Conservation (phyloP, 2,888 invertebrate species). For the Drosophila trichaetosa region DNA sequence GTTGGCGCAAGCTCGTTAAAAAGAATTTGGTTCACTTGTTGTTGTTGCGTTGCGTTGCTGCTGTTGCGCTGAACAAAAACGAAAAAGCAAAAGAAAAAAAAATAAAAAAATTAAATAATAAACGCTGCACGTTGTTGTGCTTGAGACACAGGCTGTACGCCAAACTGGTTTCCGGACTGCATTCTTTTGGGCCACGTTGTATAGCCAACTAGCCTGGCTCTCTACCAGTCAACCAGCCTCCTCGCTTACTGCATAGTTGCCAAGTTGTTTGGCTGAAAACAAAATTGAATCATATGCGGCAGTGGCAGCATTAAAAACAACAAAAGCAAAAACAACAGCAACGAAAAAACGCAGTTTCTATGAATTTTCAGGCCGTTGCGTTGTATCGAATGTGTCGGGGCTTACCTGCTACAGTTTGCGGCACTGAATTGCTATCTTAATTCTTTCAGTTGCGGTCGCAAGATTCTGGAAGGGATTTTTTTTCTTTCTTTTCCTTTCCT, state of each 20-base stretch:
- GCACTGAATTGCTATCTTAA: conserved; percentile 33
- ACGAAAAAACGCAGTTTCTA: conserved; percentile 35
- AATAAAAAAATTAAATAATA: conserved; percentile 12
- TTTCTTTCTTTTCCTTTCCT: conserved; percentile 2
- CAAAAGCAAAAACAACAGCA: neutral
- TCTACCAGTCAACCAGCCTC: conserved; percentile 34
- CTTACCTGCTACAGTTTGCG: conserved; percentile 52
- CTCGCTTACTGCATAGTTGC: conserved; percentile 41
- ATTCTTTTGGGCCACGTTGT: conserved; percentile 78
- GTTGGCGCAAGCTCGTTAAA: conserved; percentile 81
- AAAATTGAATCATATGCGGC: conserved; percentile 75
- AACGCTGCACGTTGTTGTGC: conserved; percentile 55
- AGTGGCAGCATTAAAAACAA: conserved; percentile 35
- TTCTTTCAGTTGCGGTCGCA: conserved; percentile 25
- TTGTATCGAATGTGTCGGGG: conserved; percentile 32
- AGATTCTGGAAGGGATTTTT: conserved; percentile 36
- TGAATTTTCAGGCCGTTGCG: conserved; percentile 38
- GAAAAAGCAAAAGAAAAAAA: conserved; percentile 10
- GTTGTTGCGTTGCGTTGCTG: conserved; percentile 50
- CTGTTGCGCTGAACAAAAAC: conserved; percentile 22
- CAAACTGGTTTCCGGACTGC: conserved; percentile 78
- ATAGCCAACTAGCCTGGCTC: conserved; percentile 53
- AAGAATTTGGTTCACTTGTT: conserved; percentile 80
- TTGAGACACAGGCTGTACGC: conserved; percentile 73
- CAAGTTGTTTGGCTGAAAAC: conserved; percentile 68